A percentile compares a stretch with the other conserved stretches of the same genome.
These are phyloP conservation scores for Manis crassicaudata DNA, from an alignment of 2,797 vertebrate species.

Conservation along the genomic window DNA sequence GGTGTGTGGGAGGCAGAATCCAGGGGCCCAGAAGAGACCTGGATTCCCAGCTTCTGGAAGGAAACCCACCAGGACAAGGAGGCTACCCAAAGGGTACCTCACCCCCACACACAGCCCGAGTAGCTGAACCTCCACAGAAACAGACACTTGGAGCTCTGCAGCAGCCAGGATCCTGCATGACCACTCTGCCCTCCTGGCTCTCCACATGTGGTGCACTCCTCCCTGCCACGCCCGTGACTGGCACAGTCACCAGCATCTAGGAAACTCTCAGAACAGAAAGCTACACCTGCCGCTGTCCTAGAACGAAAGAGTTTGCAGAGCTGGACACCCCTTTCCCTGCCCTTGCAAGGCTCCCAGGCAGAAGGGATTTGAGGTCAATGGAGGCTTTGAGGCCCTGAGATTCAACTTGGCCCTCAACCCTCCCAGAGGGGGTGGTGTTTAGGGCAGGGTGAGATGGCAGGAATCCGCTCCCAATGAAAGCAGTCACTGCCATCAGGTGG, in stretches of 20 bases:
- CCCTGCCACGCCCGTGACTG: neutral
- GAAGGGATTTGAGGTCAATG: neutral
- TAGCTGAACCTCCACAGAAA: neutral
- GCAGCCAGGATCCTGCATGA: neutral
- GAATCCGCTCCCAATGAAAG: neutral
- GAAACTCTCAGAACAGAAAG: neutral
- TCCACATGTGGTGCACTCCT: accelerated
- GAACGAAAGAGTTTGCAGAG: neutral
- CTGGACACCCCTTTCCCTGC: neutral
- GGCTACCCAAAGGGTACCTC: neutral
- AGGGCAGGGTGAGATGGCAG: neutral
- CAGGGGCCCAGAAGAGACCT: neutral
- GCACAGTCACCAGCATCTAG: neutral
- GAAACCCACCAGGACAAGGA: neutral
- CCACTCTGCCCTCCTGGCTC: neutral
- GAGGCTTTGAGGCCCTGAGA: neutral
- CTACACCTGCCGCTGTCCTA: neutral
- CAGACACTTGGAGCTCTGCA: neutral
- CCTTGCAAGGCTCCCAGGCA: neutral
- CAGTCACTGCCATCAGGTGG: neutral
- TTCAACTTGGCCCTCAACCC: neutral
- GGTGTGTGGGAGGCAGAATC: neutral
- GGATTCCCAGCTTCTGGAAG: neutral
- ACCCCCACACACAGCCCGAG: neutral
- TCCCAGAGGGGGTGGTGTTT: neutral